Evolutionary conservation across 2,888 invertebrate species (phyloP).

Genomic region (Buathra laborator): DNA sequence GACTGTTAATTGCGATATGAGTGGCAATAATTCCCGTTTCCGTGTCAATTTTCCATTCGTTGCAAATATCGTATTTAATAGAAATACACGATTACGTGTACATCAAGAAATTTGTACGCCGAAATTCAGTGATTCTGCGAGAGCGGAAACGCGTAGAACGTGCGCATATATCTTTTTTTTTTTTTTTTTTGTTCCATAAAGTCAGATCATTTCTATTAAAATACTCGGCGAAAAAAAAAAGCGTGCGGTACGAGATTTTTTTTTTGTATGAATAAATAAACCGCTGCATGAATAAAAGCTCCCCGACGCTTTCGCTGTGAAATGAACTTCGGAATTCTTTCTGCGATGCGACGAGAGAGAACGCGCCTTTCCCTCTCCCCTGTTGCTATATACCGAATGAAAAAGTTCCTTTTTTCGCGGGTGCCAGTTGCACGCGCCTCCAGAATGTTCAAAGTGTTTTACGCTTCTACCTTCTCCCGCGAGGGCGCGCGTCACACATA

Average conservation of each 20-base stretch:
- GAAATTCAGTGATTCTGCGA: background rate
- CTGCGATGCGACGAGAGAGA: conserved; percentile 20
- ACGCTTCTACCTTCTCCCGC: no score
- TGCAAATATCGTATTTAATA: background rate
- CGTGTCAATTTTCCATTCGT: background rate
- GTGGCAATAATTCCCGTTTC: background rate
- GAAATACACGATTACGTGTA: background rate
- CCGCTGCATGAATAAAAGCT: conserved; percentile 49
- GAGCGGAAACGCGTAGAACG: background rate
- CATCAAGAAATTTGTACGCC: background rate
- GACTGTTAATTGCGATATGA: background rate
- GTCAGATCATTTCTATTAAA: conserved; percentile 46
- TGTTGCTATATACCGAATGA: conserved; percentile 15
- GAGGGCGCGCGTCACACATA: conserved; percentile 21
- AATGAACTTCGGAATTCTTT: conserved; percentile 58
- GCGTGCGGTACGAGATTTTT: conserved; percentile 28
- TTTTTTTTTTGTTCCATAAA: conserved; percentile 48
- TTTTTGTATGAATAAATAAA: conserved; percentile 63
- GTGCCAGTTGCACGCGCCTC: conserved; percentile 46
- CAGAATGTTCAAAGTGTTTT: conserved; percentile 64
- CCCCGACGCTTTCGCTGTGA: conserved; percentile 49
- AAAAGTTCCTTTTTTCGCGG: conserved; percentile 31
- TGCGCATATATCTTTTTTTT: conserved; percentile 3
- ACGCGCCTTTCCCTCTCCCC: background rate
- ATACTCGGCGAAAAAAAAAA: background rate